Evolutionary conservation across 2,888 invertebrate species (phyloP).

Genomic region (Sphinx pinastri): DNA sequence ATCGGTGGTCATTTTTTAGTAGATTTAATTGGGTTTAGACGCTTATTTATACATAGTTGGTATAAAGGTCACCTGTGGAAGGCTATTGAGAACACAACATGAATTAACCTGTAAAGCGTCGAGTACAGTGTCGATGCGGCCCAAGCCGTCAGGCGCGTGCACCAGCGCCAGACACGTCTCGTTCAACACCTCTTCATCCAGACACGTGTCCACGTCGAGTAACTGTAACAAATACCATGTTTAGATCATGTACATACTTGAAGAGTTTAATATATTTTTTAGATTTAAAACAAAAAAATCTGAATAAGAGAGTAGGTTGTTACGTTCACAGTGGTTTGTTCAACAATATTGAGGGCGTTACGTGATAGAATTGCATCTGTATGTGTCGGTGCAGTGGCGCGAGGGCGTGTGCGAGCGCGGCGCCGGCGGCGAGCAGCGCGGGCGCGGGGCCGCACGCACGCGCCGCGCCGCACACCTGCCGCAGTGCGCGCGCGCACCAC

Average conservation of each 20-base stretch:
- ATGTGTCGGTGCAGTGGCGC: background rate
- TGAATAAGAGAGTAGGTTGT: no score
- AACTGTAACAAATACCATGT: background rate
- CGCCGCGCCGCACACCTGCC: background rate
- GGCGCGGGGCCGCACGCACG: constrained; percentile 13
- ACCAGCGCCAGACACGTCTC: constrained; percentile 4
- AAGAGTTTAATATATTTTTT: no score
- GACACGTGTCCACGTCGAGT: constrained; percentile 9
- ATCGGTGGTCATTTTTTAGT: background rate
- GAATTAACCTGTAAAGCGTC: constrained; percentile 1
- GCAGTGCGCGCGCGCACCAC: background rate
- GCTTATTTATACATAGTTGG: background rate
- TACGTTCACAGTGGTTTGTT: no score
- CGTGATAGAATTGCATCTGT: background rate
- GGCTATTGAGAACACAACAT: background rate
- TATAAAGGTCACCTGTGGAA: no score
- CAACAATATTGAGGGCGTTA: background rate
- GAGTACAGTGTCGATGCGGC: background rate
- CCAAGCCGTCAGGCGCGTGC: background rate
- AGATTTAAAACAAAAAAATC: no score
- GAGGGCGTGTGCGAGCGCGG: constrained; percentile 2
- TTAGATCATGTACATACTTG: background rate
- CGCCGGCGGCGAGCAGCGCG: constrained; percentile 18
- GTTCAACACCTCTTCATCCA: background rate
- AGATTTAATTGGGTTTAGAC: background rate